phyloP scores from a whole-genome alignment of 2,797 vertebrate genomes.

The Mycteria americana region DNA sequence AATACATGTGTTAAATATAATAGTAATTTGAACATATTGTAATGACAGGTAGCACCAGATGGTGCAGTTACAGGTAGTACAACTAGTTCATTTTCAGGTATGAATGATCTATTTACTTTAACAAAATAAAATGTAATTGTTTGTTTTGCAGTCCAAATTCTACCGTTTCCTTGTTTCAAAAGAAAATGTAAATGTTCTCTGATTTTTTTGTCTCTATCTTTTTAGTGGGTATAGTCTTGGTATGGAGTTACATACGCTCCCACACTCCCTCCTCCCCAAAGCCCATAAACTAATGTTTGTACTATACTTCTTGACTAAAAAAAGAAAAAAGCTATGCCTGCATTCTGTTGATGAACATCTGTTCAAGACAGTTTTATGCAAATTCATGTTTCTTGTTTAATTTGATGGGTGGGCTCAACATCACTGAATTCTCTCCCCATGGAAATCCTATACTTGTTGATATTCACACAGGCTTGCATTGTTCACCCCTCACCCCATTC shows the following conservation, averaged over 20 bases:
- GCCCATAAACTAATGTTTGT: not conserved
- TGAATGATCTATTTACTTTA: not conserved
- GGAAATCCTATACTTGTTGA: not conserved
- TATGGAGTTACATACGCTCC: not conserved
- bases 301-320: not conserved
- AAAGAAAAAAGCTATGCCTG: not conserved
- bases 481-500: not conserved
- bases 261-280: not conserved
- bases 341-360: constrained; percentile 24
- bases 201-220: not conserved
- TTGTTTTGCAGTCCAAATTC: not conserved
- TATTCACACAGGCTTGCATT: not conserved
- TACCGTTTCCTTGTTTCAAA: not conserved
- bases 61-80: not conserved
- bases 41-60: not conserved
- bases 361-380: constrained; percentile 24
- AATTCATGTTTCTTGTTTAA: constrained; percentile 22
- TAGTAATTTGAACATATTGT: not conserved
- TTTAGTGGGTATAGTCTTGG: not conserved
- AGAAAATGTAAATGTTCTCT: not conserved
- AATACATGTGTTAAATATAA: not conserved
- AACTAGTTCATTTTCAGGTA: not conserved
- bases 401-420: constrained; percentile 20
- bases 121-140: not conserved
- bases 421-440: not conserved